Evolutionary conservation across 2,888 invertebrate species (phyloP), one percentile per base, ranked within the genome.

Genomic region (Ferdinandea cuprea): DNA sequence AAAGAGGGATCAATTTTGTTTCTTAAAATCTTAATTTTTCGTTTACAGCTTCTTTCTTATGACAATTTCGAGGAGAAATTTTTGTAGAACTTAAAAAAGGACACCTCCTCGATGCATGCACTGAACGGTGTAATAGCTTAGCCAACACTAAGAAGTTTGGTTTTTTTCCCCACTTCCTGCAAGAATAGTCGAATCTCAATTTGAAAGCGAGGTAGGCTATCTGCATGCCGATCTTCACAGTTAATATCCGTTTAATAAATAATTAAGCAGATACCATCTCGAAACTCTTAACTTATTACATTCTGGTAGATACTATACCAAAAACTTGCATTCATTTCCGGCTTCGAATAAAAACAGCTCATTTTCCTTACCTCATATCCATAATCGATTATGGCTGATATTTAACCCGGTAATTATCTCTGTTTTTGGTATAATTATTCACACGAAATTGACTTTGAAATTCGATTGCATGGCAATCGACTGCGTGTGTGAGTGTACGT

Each of bases 401-500:
- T 73, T 83, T 78, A 68, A 77, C 58, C 68, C 63, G 73, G 84
- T 69, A 84, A 84, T 84, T 84, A 84, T 79, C 77, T 69, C 77
- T 69, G 84, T 59, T 84, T 84, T 84, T 65, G 79, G 84, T 79
- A 69, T 79, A 84, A 79, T 84, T 84, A 84, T 79, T 79, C 79
- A 84, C 84, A 84, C 84, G 84, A 79, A 84, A 84, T 84, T 79
- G 84, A 78, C 84, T 79, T 78, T 84, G 74, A 68, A 84, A 84
- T 79, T 79, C 69, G 79, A 84, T 84, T 84, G 84, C 84, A 84
- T 66, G 84, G 79, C 73, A 78, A 73, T 69, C 78, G 73, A 74
- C 42, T 65, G 65, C 73, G 19, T 59, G 48, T 73, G 19, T 17
- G 21, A 13, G n/a, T 19, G 8, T 59, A 56, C 25, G 46, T 37